Conservation (phyloP, 2,888 invertebrate species). For the Netelia fuscicornis region DNA sequence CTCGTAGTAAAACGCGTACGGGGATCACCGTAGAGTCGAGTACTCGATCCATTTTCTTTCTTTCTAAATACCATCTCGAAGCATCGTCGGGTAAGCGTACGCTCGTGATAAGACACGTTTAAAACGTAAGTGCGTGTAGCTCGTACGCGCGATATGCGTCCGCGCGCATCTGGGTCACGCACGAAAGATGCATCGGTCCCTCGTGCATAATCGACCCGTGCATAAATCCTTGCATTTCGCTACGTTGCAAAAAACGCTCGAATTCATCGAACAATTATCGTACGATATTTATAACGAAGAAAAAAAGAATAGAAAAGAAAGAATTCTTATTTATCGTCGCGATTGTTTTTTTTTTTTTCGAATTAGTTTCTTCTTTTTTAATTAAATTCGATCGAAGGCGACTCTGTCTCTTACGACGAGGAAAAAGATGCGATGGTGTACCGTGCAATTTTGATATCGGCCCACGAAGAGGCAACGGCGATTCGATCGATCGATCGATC, state of each 20-base stretch:
- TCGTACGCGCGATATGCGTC: constrained; percentile 41
- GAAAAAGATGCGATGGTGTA: constrained; percentile 19
- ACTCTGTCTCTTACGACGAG: background rate
- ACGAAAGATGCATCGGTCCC: constrained; percentile 49
- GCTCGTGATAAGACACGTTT: constrained; percentile 10
- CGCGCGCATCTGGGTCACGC: constrained; percentile 61
- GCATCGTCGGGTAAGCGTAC: background rate
- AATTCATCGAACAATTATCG: constrained; percentile 32
- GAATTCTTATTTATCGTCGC: no score
- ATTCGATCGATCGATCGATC: constrained; percentile 59
- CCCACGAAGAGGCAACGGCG: constrained; percentile 5
- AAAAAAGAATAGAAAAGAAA: no score
- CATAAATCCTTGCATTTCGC: constrained; percentile 6
- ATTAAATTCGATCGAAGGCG: background rate
- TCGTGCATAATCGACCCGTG: constrained; percentile 37
- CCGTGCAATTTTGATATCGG: constrained; percentile 14
- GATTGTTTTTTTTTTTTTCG: background rate
- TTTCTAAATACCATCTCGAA: background rate
- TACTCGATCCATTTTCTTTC: constrained; percentile 41
- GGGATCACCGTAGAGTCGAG: constrained; percentile 5
- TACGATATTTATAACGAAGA: constrained; percentile 4
- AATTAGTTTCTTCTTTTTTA: background rate
- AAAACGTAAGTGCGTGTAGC: background rate
- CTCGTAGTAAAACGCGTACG: constrained; percentile 26
- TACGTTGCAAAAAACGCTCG: constrained; percentile 12